Base-by-base conservation (phyloP, 2,888 invertebrate genomes). In the Tuta absoluta region DNA sequence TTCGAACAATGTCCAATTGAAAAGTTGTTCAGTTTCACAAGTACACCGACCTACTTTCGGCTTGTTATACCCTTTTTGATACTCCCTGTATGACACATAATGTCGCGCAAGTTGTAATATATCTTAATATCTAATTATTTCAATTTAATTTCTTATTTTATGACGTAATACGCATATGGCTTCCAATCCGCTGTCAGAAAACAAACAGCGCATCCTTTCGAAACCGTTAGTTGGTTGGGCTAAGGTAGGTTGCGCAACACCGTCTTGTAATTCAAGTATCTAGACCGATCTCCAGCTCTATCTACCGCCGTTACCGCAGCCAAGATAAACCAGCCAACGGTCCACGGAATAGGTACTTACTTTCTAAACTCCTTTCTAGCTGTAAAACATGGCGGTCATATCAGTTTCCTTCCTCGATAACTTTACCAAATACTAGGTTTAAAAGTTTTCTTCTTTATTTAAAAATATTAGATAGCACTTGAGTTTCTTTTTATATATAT, bases 311-410 rank as follows among this genome's bases (percentile, higher is more conserved):
- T 65, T 63, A 59, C 65, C 65, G 59, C 63, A 59, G 41, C 63
- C 59, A 41, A 38, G 65, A 51, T 53, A 63, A 65, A 63, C 65
- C 51, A 58, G 48, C 63, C 53, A 28, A 38, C 51, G 48, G 38
- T 66, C 53, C 14, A 38, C 51, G 48, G 38, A 63, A 45, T 17
- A 48, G 51, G 24, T 53, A 53, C 51, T 56, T 58, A 63, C 66
- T 66, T 66, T 66, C 66, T 66, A 66, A 66, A 60, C 65, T 63
- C 64, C 59, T 66, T 66, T 62, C 59, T 66, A 62, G 58, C 51
- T 45, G 63, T 49, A 61, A 48, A 64, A 37, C 64, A 51, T 23
- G 21, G 53, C 62, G 51, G 60, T 60, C 60, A 45, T 60, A 60
- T 60, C 45, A 23, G 38, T 59, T 59, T 59, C 60, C 60, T 60